Evolutionary conservation across 1,140 invertebrate genomes (phyloP).

Genomic region (Colletes gigas): DNA sequence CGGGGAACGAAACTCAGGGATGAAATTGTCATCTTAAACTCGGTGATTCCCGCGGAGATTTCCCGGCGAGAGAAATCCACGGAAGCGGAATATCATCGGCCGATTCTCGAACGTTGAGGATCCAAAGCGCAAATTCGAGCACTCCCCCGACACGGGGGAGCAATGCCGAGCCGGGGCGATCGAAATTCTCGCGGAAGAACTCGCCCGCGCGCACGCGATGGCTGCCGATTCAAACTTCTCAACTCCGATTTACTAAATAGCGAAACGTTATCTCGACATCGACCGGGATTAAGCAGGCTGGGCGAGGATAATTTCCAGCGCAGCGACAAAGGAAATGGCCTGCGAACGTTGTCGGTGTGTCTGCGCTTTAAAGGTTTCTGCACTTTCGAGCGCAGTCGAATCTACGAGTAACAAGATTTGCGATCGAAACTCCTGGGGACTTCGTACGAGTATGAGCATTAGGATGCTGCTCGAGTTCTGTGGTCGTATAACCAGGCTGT

Average conservation of each 20-base stretch:
- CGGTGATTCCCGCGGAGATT: not conserved
- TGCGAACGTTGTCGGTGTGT: not conserved
- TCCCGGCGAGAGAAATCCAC: not conserved
- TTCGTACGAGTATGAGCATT: too few relatives aligned
- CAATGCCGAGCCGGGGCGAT: not conserved
- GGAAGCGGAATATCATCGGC: conserved; percentile 5
- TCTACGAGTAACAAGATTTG: too few relatives aligned
- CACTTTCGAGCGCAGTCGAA: not conserved
- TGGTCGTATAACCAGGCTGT: too few relatives aligned
- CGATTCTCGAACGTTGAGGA: not conserved
- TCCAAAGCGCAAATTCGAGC: not conserved
- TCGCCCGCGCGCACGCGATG: not conserved
- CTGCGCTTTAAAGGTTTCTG: not conserved
- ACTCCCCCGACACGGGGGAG: not conserved
- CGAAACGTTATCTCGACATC: conserved; percentile 19
- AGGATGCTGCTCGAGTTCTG: too few relatives aligned
- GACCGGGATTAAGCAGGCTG: conserved; percentile 22
- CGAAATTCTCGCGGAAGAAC: conserved; percentile 30
- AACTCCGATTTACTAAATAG: conserved; percentile 46
- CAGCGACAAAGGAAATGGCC: not conserved
- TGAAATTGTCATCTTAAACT: conserved; percentile 25
- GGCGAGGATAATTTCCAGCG: not conserved
- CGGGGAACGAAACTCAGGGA: not conserved
- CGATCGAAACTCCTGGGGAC: too few relatives aligned
- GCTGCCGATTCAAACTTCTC: conserved; percentile 31